Evolutionary conservation across 2,113 vertebrate genomes (phyloP), one percentile per base, ranked within the genome.

Genomic region (Eurystomus gularis): DNA sequence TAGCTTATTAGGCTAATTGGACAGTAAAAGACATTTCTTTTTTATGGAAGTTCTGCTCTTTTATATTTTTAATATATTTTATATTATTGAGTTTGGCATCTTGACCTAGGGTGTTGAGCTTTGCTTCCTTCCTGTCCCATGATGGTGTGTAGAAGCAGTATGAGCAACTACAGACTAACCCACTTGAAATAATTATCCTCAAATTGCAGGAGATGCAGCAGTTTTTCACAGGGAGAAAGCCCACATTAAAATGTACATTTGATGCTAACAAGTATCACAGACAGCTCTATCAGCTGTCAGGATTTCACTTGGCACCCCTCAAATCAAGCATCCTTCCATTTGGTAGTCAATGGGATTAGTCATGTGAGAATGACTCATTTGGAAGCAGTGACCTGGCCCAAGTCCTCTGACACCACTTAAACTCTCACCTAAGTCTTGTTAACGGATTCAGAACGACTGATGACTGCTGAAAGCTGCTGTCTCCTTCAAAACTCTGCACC

Each of bases 401-500:
- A 64, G 79, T 39, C 71, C 72, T 83, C 29, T 49, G 65, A 20
- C 77, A 93, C 13, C 72, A 29, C 44, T 54, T 90, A 33, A 48
- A 29, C 33, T 72, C 44, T 31, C 64, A 25, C 0, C 0, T 48
- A 87, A 86, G 13, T 33, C 60, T 58, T 31, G 26, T 39, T 23
- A 11, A 37, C 0, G 3, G 55, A 60, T 71, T 51, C 55, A 54
- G 28, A 2, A 7, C 31, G 48, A 69, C 51, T 62, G 83, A 84
- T 16, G 31, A 26, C 33, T 94, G 48, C 76, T 57, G 72, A 71
- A 78, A 90, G 33, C 82, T 86, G 16, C 33, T 1, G 1, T 72
- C 80, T 92, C 77, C 82, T 86, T 84, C 94, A 86, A 86, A 94
- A 83, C 48, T 29, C 89, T 13, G 40, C 76, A 70, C 69, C 68